Conservation (phyloP, 1,140 invertebrate genomes). For the Batillaria attramentaria region DNA sequence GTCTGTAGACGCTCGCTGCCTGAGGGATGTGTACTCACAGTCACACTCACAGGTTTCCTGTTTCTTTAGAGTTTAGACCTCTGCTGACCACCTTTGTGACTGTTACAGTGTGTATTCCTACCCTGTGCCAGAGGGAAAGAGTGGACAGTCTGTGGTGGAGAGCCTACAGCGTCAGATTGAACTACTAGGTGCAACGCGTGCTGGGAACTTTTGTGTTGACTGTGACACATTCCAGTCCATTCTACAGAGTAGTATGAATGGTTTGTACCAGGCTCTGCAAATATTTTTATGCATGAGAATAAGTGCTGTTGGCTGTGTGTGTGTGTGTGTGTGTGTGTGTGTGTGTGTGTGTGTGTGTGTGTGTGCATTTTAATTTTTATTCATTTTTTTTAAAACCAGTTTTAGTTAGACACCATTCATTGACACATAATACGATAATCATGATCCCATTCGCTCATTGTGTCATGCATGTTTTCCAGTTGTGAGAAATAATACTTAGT, state of each 20-base stretch:
- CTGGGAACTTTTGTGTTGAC: slow-evolving; percentile 92
- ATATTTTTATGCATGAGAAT: background rate
- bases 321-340: slow-evolving; percentile 8
- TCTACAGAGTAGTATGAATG: slow-evolving; percentile 25
- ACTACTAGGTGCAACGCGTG: slow-evolving; percentile 87
- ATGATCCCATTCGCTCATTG: too few relatives aligned
- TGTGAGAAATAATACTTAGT: too few relatives aligned
- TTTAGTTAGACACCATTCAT: too few relatives aligned
- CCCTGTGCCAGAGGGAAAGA: slow-evolving; percentile 88
- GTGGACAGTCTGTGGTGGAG: slow-evolving; percentile 80
- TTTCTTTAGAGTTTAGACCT: too few relatives aligned
- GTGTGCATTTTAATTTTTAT: background rate
- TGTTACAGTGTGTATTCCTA: slow-evolving; percentile 74
- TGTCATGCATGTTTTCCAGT: too few relatives aligned
- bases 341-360: background rate
- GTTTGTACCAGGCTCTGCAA: too few relatives aligned
- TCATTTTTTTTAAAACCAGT: background rate
- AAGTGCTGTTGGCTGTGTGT: background rate
- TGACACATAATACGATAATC: too few relatives aligned
- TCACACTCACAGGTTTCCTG: too few relatives aligned
- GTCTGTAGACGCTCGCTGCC: too few relatives aligned
- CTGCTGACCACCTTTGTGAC: slow-evolving; percentile 18
- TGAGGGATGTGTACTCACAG: too few relatives aligned
- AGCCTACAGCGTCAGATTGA: slow-evolving; percentile 87
- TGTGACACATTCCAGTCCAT: slow-evolving; percentile 92